These are phyloP conservation scores for Erythrolamprus reginae DNA, from an alignment of 2,113 vertebrate genomes.

Conservation along the genomic window DNA sequence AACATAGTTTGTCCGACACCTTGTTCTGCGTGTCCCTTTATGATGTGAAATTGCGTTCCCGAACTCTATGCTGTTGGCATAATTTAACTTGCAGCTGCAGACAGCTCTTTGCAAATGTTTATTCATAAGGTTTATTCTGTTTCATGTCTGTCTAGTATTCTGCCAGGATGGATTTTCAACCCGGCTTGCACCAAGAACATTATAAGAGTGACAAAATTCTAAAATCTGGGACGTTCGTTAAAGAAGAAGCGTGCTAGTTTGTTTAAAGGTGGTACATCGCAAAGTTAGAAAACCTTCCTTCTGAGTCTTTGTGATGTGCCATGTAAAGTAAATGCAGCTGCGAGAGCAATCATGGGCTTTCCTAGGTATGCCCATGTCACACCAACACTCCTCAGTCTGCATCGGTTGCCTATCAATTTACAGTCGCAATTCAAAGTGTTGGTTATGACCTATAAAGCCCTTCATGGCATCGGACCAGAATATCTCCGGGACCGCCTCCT, in stretches of 20 bases:
- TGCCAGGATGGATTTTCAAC: constrained; percentile 48
- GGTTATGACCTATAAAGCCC: too few species aligned
- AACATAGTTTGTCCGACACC: constrained; percentile 43
- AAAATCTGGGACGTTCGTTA: neutral
- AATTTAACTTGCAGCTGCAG: constrained; percentile 58
- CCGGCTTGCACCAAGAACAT: neutral
- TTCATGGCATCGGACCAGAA: too few species aligned
- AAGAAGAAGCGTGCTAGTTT: neutral
- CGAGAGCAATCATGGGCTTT: too few species aligned
- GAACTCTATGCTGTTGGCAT: constrained; percentile 58
- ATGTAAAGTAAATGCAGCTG: neutral
- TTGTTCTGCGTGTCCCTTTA: constrained; percentile 17
- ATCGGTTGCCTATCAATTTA: too few species aligned
- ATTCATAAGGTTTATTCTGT: constrained; percentile 57
- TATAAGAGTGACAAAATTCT: neutral
- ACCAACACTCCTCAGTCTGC: too few species aligned
- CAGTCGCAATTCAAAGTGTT: too few species aligned
- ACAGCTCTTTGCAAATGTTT: constrained; percentile 55
- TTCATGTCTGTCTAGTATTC: constrained; percentile 46
- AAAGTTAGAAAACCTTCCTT: neutral
- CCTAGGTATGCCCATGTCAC: too few species aligned
- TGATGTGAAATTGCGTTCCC: constrained; percentile 59
- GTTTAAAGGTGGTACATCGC: neutral
- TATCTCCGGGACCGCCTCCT: too few species aligned
- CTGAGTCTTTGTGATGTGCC: neutral